Base-by-base conservation (phyloP, 2,888 invertebrate species). In the Athalia cordata region DNA sequence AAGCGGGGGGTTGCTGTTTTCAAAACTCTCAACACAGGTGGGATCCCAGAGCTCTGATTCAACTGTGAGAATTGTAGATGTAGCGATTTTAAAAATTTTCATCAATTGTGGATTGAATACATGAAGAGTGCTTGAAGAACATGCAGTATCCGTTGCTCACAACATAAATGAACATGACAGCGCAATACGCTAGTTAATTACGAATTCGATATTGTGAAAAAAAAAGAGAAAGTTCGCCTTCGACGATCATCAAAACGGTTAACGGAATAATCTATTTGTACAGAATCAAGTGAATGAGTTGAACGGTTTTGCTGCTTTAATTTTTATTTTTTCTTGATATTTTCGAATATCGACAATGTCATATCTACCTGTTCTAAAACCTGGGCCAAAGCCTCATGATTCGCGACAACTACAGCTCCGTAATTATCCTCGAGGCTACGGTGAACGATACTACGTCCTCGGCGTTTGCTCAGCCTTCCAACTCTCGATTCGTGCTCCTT, bases 351-450 rank as follows among this genome's bases (percentile, higher is more conserved):
- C 55, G 55, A 3, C 5, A 43, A 9, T 4, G n/a, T n/a, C 15
- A 5, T 15, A 9, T 68, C 29, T 29, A 97, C 97, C 93, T 97
- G 96, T 91, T 97, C 96, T 81, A 97, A 92, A 85, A 97, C 95
- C 91, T 97, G 96, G 75, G 96, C 96, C 29, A 97, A 92, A 6
- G 97, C 96, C 91, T 97, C 96, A 87, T 97, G 96, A 91, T 97
- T 97, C 80, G 97, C 96, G 57, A 96, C 95, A 81, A 97, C 95
- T 55, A 97, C 96, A 62, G 97, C 97, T 15, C 96, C 96, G 87
- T 97, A 97, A 91, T 97, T 97, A 87, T 97, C 97, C 88, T 97
- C 97, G 81, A 97, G 92, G 88, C 94, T 96, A 87, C 94, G 95
- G 89, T 96, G 96, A 8, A 96, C 95, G 81, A 96, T 94, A 89